Evolutionary conservation across 53 echinoderm and acorn worm species (phyloP), one percentile per base, ranked within the genome.

Genomic region (Luidia sarsii): DNA sequence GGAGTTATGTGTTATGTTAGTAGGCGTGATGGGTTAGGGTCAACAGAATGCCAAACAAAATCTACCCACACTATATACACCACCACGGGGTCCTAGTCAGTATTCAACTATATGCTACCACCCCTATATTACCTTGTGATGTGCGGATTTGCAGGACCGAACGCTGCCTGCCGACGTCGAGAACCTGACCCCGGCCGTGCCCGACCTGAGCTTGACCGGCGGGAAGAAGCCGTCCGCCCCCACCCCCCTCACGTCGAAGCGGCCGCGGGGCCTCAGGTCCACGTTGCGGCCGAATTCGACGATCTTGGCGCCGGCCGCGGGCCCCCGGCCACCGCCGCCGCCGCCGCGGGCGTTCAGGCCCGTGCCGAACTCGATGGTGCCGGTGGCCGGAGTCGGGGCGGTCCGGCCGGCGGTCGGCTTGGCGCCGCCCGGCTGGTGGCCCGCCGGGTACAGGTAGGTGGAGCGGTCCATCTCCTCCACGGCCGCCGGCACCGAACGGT

Each of bases 401-500:
- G 83, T 75, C 7, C 92, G 83, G 65, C 82, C 75, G 13, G 34
- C 39, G 36, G 19, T 33, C 11, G 22, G 14, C 93, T 77, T 11
- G n/a, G n/a, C n/a, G n/a, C n/a, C n/a, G n/a, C n/a, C n/a, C 33
- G 52, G 7, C 16, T 34, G 14, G 62, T 83, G 5, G 69, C 82
- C 7, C 72, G 80, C 23, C 67, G 82, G 30, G 83, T 83, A 75
- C 65, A 51, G 52, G 38, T 52, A 80, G 19, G 36, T 28, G n/a
- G 62, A 72, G 32, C 65, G 50, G 38, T 64, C 65, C 3, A 28
- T 19, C 48, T 86, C 86, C 30, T 81, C 90, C 13, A 71, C 71
- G 39, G 83, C 73, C 4, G 92, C 92, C 13, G 89, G 92, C 43
- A 92, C 68, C 14, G 89, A 86, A 25, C 89, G 83, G 80, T 92